A percentile compares a stretch with the other conserved stretches of the same genome.
Evolutionary conservation across 1,140 invertebrate species (phyloP).

Genomic region (Ips typographus): DNA sequence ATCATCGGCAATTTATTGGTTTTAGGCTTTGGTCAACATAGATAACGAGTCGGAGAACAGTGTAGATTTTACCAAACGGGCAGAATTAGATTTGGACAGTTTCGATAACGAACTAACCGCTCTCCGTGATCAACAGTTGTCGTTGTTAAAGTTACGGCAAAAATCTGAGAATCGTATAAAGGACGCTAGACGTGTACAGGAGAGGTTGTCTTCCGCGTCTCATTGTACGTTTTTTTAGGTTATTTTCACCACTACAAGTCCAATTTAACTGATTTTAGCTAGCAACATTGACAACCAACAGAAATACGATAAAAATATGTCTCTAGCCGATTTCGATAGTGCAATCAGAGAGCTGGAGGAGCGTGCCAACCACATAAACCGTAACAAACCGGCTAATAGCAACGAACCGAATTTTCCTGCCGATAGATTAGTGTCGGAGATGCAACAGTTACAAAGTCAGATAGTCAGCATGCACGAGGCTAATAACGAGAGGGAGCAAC

Average conservation of each 20-base stretch:
- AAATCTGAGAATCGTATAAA: constrained; percentile 50
- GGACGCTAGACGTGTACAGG: constrained; percentile 48
- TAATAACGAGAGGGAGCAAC: constrained; percentile 47
- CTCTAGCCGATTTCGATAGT: constrained; percentile 37
- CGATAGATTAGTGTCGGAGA: constrained; percentile 39
- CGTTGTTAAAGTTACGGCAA: constrained; percentile 46
- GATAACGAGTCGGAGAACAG: constrained; percentile 37
- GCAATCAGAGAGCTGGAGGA: constrained; percentile 44
- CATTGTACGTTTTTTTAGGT: constrained; percentile 21
- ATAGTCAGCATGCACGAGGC: constrained; percentile 43
- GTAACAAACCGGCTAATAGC: constrained; percentile 13
- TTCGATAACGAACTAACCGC: constrained; percentile 46
- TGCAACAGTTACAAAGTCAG: constrained; percentile 46
- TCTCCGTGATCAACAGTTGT: constrained; percentile 48
- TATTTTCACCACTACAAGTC: neutral
- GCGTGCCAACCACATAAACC: constrained; percentile 39
- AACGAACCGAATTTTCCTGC: constrained; percentile 8
- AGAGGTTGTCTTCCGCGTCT: constrained; percentile 34
- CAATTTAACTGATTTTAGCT: constrained; percentile 14
- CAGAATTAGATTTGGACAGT: constrained; percentile 45
- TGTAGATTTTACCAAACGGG: constrained; percentile 33
- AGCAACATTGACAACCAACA: constrained; percentile 26
- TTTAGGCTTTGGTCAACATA: constrained; percentile 17
- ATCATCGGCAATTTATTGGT: too few relatives aligned
- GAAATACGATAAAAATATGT: constrained; percentile 34